Base-by-base conservation (phyloP, 1,140 invertebrate genomes). In the Drosophila kohkoa region DNA sequence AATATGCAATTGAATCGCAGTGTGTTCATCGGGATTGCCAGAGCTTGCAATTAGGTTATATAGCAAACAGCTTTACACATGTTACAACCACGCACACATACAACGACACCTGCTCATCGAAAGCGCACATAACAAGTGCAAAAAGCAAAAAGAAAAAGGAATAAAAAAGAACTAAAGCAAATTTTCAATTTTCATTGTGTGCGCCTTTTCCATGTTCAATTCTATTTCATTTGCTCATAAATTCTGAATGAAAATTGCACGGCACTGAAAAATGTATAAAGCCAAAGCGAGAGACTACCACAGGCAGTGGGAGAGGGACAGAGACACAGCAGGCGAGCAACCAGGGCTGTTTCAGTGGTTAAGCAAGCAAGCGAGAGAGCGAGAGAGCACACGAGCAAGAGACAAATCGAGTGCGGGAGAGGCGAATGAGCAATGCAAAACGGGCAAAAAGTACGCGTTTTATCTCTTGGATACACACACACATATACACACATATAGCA, bases 171-270 rank as follows among this genome's bases (percentile, higher is more conserved):
- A 30, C 28, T 16, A 70, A 62, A 49, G 66, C 49, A 32, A 74
- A 55, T 16, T 83, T 77, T 83, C 73, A 87, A 89, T 89, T 89
- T 77, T 77, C 69, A 77, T 80, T 87, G 75, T 77, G 67, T 41
- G 66, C 68, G 38, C 59, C 52, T 75, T 83, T 83, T 87, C 51
- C 81, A 83, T 80, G 67, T 83, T 72, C 77, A 81, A 81, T 83
- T 89, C 85, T 89, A 81, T 88, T 88, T 75, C 69, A 80, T 77
- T 88, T 75, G 80, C 60, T 49, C 70, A 82, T 89, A 89, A 88
- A 89, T 81, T 81, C 74, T 80, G 83, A 81, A 88, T 89, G 85
- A 89, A 88, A 89, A 89, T 88, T 89, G 77, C 83, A 75, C 57
- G 74, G 75, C 78, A 80, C 72, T 82, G 72, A 75, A 66, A 76